These are phyloP conservation scores for Promerops cafer DNA, from an alignment of 2,113 vertebrate species.

Conservation along the genomic window DNA sequence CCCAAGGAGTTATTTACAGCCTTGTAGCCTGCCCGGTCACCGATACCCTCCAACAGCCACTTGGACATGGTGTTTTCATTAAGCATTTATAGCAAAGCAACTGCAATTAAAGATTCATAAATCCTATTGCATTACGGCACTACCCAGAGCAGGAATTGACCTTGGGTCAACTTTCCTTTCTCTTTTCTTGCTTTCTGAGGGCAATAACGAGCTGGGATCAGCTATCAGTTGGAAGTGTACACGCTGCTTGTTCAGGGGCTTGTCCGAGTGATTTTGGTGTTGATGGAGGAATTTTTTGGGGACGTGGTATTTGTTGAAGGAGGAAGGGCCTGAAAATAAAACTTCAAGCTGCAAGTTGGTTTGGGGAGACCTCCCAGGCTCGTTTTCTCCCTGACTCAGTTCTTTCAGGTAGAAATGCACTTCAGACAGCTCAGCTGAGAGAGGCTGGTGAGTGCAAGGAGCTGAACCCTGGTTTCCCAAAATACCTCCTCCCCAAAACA, in stretches of 20 bases:
- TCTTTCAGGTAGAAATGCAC: background rate
- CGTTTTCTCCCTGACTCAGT: background rate
- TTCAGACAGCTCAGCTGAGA: background rate
- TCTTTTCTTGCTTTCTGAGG: background rate
- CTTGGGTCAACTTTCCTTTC: slow-evolving; percentile 42
- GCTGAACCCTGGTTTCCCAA: background rate
- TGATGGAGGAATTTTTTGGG: background rate
- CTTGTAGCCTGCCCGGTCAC: background rate
- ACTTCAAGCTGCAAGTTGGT: background rate
- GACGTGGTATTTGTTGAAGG: background rate
- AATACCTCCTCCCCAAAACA: background rate
- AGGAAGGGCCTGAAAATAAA: background rate
- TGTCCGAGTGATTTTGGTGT: background rate
- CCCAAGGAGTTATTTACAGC: slow-evolving; percentile 27
- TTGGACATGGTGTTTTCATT: slow-evolving; percentile 66
- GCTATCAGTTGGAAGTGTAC: background rate
- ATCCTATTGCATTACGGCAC: slow-evolving; percentile 20
- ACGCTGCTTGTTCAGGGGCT: background rate
- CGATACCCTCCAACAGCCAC: slow-evolving; percentile 33
- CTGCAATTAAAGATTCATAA: slow-evolving; percentile 67
- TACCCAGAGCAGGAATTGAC: slow-evolving; percentile 23
- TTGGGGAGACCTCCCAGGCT: background rate
- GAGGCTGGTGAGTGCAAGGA: background rate
- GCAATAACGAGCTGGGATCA: background rate
- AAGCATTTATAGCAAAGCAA: slow-evolving; percentile 71